Evolutionary conservation across 2,113 vertebrate genomes (phyloP).

Genomic region (Protomyctophum bolini): DNA sequence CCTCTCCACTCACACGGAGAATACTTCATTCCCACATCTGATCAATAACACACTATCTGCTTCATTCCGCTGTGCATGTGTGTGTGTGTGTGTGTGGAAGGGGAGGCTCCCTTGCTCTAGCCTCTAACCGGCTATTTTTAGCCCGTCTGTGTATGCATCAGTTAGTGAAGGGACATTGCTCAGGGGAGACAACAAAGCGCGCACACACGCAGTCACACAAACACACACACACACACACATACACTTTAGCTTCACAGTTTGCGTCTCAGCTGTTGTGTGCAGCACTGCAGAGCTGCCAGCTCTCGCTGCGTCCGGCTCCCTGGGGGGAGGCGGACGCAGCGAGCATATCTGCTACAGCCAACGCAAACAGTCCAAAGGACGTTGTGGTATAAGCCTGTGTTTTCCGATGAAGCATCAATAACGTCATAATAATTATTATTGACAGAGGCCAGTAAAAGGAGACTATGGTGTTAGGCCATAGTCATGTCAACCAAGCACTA

Average conservation of each 20-base stretch:
- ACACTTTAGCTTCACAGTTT: background rate
- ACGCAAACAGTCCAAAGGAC: no score
- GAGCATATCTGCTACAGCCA: no score
- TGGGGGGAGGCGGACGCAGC: no score
- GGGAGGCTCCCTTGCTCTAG: conserved; percentile 14
- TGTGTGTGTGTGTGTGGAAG: no score
- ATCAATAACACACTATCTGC: no score
- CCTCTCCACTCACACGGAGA: no score
- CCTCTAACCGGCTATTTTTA: conserved; percentile 64
- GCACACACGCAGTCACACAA: background rate
- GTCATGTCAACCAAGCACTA: background rate
- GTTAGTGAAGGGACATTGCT: background rate
- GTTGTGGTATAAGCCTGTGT: background rate
- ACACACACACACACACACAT: background rate
- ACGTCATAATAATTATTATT: background rate
- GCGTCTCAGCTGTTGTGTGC: background rate
- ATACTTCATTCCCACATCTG: no score
- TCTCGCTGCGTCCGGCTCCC: no score
- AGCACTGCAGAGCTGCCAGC: background rate
- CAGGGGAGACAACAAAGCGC: background rate
- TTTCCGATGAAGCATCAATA: background rate
- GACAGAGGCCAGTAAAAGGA: background rate
- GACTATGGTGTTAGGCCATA: background rate
- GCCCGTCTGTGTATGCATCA: conserved; percentile 45
- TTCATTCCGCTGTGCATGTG: no score